Percentiles rank a stretch among this genome's conserved stretches.
Conservation (phyloP, 2,888 invertebrate species). For the Drosophila subquinaria region DNA sequence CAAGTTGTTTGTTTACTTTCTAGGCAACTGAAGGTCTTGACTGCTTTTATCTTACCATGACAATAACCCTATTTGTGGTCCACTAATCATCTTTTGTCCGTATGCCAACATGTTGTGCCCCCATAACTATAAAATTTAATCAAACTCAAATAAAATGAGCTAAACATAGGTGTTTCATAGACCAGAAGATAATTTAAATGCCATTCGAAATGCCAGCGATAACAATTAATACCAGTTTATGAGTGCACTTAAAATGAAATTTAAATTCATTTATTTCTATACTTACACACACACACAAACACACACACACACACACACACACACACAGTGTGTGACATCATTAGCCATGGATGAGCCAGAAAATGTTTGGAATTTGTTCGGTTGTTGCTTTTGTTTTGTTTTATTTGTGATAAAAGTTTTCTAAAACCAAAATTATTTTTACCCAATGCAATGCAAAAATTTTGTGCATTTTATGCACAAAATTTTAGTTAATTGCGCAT, state of each 20-base stretch:
- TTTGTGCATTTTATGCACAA: conserved; percentile 74
- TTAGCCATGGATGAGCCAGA: conserved; percentile 44
- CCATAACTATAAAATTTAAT: conserved; percentile 59
- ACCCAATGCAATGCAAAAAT: conserved; percentile 42
- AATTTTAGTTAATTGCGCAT: conserved; percentile 76
- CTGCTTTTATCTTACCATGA: conserved; percentile 40
- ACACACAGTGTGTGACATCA: conserved; percentile 56
- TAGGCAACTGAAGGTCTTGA: conserved; percentile 20
- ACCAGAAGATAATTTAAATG: conserved; percentile 54
- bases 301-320: not conserved
- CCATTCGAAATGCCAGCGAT: conserved; percentile 63
- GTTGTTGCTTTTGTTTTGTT: conserved; percentile 47
- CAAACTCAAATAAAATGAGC: conserved; percentile 58
- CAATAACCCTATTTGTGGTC: conserved; percentile 45
- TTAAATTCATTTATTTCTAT: conserved; percentile 59
- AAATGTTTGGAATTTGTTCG: conserved; percentile 52
- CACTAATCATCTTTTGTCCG: conserved; percentile 54
- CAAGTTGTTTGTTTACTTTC: conserved; percentile 24
- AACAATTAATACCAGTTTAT: conserved; percentile 77
- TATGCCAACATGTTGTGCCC: conserved; percentile 34
- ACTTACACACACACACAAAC: conserved; percentile 6
- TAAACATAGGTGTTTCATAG: conserved; percentile 37
- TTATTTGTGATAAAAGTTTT: conserved; percentile 48
- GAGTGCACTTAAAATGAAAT: conserved; percentile 69
- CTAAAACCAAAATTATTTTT: conserved; percentile 49